A percentile compares a stretch with the other conserved stretches of the same genome.
These are phyloP conservation scores for Thysanoteuthis rhombus DNA, from an alignment of 2,888 invertebrate genomes.

Conservation along the genomic window DNA sequence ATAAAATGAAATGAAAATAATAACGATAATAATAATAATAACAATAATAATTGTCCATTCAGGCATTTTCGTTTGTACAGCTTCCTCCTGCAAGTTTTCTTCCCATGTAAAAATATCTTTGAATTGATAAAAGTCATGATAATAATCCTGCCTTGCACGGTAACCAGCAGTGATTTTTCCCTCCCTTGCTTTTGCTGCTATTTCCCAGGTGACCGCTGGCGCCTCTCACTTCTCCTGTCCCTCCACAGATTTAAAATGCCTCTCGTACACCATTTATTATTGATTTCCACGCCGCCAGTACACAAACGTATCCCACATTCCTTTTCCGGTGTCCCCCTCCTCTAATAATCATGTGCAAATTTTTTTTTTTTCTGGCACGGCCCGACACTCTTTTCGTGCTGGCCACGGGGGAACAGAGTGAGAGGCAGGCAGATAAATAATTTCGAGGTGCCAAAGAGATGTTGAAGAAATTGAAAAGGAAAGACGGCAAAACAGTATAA, in stretches of 20 bases:
- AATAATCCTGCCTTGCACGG: not conserved
- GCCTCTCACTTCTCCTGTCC: not conserved
- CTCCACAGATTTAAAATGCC: not conserved
- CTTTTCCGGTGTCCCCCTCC: not conserved
- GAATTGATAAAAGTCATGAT: not conserved
- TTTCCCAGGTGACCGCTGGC: not conserved
- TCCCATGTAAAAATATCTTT: not conserved
- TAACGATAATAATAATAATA: not conserved
- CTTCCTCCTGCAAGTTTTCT: not conserved
- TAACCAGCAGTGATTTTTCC: not conserved
- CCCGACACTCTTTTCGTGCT: not conserved
- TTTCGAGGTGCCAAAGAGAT: not conserved
- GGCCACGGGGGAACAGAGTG: not conserved
- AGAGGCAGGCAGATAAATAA: not conserved
- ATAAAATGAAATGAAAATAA: too few species aligned
- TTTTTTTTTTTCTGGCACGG: not conserved
- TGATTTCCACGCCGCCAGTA: not conserved
- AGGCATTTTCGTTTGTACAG: not conserved
- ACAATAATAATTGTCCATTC: not conserved
- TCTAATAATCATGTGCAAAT: not conserved
- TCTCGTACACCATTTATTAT: not conserved
- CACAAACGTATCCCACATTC: not conserved
- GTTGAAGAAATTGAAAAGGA: not conserved
- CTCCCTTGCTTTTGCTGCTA: not conserved
- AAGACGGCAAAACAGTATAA: not conserved